Percentiles rank a stretch among this genome's conserved stretches.
Conservation (phyloP, 2,113 vertebrate species). For the Pyxicephalus adspersus region DNA sequence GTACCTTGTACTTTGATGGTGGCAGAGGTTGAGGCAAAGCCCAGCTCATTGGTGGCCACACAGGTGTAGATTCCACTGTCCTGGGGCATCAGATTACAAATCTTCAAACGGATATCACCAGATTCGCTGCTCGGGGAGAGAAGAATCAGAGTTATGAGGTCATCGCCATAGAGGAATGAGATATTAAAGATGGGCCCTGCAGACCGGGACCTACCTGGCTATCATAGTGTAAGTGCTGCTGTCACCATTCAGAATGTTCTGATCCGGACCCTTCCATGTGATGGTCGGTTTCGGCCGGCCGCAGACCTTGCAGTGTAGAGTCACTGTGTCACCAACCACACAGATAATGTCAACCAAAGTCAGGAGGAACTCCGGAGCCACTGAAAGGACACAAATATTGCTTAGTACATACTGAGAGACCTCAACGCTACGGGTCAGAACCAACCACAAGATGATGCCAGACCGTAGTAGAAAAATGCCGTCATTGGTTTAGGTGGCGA, state of each 20-base stretch:
- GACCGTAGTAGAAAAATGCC: too few relatives aligned
- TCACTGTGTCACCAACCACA: slow-evolving; percentile 91
- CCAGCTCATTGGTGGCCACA: slow-evolving; percentile 88
- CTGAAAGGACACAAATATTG: slow-evolving; percentile 67
- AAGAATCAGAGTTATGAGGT: too few relatives aligned
- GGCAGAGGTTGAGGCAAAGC: slow-evolving; percentile 88
- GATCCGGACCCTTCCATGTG: slow-evolving; percentile 92
- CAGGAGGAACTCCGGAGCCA: slow-evolving; percentile 94
- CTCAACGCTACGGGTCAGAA: too few relatives aligned
- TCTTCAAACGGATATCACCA: slow-evolving; percentile 90
- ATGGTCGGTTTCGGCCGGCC: slow-evolving; percentile 89
- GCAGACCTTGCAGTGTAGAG: slow-evolving; percentile 94
- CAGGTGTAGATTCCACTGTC: slow-evolving; percentile 98
- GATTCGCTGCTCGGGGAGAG: slow-evolving; percentile 79
- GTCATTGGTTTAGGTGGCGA: too few relatives aligned
- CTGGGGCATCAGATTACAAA: slow-evolving; percentile 96
- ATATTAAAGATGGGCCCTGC: background rate
- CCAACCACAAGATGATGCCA: too few relatives aligned
- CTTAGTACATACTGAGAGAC: too few relatives aligned
- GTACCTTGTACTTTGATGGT: slow-evolving; percentile 97
- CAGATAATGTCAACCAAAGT: slow-evolving; percentile 91
- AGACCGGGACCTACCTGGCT: slow-evolving; percentile 65
- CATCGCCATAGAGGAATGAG: too few relatives aligned
- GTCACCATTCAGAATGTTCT: slow-evolving; percentile 87
- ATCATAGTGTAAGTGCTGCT: slow-evolving; percentile 73